A percentile compares a stretch with the other conserved stretches of the same genome.
Evolutionary conservation across 2,113 vertebrate genomes (phyloP).

Genomic region (Amphilophus citrinellus): DNA sequence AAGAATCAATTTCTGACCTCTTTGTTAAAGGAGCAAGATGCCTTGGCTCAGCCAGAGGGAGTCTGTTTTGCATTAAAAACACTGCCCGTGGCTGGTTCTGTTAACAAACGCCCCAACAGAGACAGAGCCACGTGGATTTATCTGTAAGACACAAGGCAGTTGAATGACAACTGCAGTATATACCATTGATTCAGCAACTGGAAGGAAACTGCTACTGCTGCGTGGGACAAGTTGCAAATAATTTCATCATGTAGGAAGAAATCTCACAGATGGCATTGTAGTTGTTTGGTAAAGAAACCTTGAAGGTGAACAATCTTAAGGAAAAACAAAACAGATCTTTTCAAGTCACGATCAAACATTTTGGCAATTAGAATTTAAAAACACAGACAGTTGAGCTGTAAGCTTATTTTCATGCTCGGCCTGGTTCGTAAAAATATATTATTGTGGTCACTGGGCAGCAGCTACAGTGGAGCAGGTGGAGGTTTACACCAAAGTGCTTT

Average conservation of each 20-base stretch:
- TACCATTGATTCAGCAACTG: slow-evolving; percentile 25
- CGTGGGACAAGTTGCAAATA: not conserved
- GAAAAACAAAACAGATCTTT: not conserved
- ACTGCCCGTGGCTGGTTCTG: slow-evolving; percentile 12
- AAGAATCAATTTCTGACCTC: slow-evolving; percentile 37
- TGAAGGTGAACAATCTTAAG: not conserved
- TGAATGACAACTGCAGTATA: slow-evolving; percentile 32
- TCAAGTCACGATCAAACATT: slow-evolving; percentile 1
- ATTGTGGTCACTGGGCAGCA: not conserved
- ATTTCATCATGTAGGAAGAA: slow-evolving; percentile 18
- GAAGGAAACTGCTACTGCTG: slow-evolving; percentile 34
- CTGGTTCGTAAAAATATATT: not conserved
- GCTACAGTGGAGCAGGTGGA: slow-evolving; percentile 6
- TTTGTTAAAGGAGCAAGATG: slow-evolving; percentile 40
- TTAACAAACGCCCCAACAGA: slow-evolving; percentile 11
- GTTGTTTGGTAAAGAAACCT: not conserved
- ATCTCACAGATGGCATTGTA: not conserved
- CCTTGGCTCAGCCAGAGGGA: slow-evolving; percentile 28
- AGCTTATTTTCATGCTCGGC: not conserved
- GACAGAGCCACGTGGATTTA: slow-evolving; percentile 9
- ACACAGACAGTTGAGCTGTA: not conserved
- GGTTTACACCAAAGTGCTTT: slow-evolving; percentile 13
- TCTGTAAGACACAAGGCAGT: slow-evolving; percentile 28
- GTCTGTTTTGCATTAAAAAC: slow-evolving; percentile 47
- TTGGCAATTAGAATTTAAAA: not conserved